These are phyloP conservation scores for Plecotus auritus DNA, from an alignment of 2,113 vertebrate species.

Conservation along the genomic window DNA sequence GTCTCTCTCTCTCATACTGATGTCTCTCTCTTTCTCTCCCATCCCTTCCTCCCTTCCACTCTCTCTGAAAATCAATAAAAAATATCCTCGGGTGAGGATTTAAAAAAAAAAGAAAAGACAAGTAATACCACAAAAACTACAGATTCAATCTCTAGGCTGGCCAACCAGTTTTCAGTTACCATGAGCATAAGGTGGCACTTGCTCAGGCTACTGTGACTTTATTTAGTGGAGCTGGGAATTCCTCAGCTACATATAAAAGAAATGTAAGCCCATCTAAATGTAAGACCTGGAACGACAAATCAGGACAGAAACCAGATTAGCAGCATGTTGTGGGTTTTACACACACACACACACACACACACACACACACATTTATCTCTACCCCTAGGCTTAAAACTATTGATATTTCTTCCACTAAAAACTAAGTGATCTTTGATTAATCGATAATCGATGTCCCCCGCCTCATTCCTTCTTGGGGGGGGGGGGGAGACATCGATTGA, in stretches of 20 bases:
- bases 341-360: not conserved
- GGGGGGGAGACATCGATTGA: no score
- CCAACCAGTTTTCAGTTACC: not conserved
- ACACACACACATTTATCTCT: not conserved
- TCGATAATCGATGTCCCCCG: not conserved
- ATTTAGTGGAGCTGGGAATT: not conserved
- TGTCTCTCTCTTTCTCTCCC: no score
- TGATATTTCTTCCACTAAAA: conserved; percentile 25
- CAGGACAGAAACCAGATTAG: not conserved
- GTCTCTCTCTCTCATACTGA: no score
- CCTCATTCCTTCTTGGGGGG: no score
- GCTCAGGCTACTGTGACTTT: not conserved
- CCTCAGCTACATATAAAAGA: not conserved
- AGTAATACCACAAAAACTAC: not conserved
- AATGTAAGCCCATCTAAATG: not conserved
- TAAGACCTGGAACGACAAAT: not conserved
- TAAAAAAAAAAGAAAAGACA: not conserved
- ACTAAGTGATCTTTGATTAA: conserved; percentile 21
- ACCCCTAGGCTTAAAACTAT: not conserved
- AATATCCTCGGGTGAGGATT: no score
- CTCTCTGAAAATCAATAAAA: no score
- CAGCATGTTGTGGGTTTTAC: not conserved
- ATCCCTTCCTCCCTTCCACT: no score
- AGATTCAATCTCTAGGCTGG: not conserved
- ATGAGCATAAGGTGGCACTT: not conserved